phyloP scores from a whole-genome alignment of 2,797 vertebrate genomes.

The Pangasius djambal region DNA sequence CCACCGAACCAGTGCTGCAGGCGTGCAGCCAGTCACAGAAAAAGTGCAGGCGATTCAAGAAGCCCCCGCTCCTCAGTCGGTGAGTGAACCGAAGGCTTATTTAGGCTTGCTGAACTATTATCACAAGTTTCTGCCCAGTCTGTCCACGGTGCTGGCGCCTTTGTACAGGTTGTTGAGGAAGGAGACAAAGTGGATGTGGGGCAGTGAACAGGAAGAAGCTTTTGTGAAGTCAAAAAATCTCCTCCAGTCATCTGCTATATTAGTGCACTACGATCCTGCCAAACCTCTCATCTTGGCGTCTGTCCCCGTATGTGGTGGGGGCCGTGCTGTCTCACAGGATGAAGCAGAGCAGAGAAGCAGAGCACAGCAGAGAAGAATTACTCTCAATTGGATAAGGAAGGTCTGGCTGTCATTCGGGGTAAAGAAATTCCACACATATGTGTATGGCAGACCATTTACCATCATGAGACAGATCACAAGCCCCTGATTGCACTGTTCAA shows the following conservation, averaged over 20 bases:
- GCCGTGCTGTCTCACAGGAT: too few relatives aligned
- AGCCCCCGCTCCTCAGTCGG: not conserved
- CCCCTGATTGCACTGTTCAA: not conserved
- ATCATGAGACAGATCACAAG: not conserved
- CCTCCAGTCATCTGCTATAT: too few relatives aligned
- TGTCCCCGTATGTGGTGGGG: not conserved
- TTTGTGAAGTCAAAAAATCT: too few relatives aligned
- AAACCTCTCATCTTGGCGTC: not conserved
- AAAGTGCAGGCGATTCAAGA: not conserved
- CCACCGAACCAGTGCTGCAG: not conserved
- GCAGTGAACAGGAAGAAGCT: not conserved
- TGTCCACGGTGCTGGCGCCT: not conserved
- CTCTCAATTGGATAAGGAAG: not conserved
- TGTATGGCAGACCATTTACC: too few relatives aligned
- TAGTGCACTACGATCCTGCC: not conserved
- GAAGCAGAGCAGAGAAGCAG: too few relatives aligned
- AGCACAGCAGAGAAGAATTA: too few relatives aligned
- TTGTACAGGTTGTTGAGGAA: not conserved
- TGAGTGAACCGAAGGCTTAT: not conserved
- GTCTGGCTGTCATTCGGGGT: too few relatives aligned
- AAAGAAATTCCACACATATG: too few relatives aligned
- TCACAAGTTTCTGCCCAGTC: not conserved
- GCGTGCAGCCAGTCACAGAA: not conserved
- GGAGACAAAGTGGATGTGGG: not conserved
- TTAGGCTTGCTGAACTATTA: not conserved